Evolutionary conservation across 1,140 invertebrate species (phyloP).

Genomic region (Tribolium madens): DNA sequence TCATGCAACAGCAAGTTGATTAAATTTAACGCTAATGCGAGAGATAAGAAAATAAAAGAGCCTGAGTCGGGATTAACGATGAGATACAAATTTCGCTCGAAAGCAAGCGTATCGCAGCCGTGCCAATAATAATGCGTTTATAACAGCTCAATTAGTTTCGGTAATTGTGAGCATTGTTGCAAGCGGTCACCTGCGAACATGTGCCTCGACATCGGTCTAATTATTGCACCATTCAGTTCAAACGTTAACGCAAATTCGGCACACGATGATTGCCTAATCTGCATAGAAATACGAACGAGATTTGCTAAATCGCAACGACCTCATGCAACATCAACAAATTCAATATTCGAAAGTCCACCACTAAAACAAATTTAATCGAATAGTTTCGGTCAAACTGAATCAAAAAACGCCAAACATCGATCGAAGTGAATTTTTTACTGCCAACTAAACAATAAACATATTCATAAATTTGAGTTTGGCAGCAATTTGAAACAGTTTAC

Average conservation of each 20-base stretch:
- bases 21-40: constrained; percentile 41
- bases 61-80: neutral
- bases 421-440: too few relatives aligned
- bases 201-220: constrained; percentile 16
- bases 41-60: constrained; percentile 30
- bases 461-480: too few relatives aligned
- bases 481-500: too few relatives aligned
- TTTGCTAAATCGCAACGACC: neutral
- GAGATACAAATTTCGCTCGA: constrained; percentile 5
- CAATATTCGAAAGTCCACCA: too few relatives aligned
- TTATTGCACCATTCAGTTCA: constrained; percentile 32
- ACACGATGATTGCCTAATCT: constrained; percentile 19
- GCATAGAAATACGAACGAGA: neutral
- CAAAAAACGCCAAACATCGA: too few relatives aligned
- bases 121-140: constrained; percentile 19
- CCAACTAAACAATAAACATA: too few relatives aligned
- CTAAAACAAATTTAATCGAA: too few relatives aligned
- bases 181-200: constrained; percentile 8
- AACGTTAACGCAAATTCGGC: constrained; percentile 40
- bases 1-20: constrained; percentile 42
- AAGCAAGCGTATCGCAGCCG: neutral
- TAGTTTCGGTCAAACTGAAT: too few relatives aligned
- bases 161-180: constrained; percentile 23
- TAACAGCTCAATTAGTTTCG: constrained; percentile 27
- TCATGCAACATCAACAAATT: too few relatives aligned